Evolutionary conservation across 2,888 invertebrate genomes (phyloP), one percentile per base, ranked within the genome.

Genomic region (Stenodera caucasica): DNA sequence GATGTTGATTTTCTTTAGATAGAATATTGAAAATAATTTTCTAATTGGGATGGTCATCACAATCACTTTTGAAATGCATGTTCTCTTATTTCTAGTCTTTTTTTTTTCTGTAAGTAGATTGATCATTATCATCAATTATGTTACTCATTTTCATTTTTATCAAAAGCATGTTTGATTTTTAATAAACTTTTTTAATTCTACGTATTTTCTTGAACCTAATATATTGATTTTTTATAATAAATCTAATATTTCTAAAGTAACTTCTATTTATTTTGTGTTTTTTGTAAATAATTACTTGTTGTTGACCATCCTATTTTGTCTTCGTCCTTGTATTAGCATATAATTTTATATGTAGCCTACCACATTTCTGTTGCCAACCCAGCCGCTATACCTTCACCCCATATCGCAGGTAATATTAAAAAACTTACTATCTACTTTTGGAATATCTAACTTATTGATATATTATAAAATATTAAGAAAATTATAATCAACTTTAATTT

Each of bases 381-480:
- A 79, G 78, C 77, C 76, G 75, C 72, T 77, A 73, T 77, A 76
- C 59, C 78, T 79, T 61, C 78, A 79, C 73, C 52, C 30, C 30
- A 33, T 30, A 32, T 11, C 21, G 18, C 52, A 52, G 52, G 18
- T 49, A 53, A 37, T 49, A 18, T 53, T 30, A 26, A 14, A 50
- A 26, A 23, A 30, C 3, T 50, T 8, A 26, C 12, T 32, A 52
- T 33, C 30, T 32, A n/a, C n/a, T n/a, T n/a, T n/a, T n/a, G n/a
- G n/a, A n/a, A n/a, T n/a, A n/a, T n/a, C n/a, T n/a, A n/a, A n/a
- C n/a, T n/a, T n/a, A n/a, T n/a, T n/a, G n/a, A n/a, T n/a, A n/a
- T n/a, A n/a, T n/a, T n/a, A n/a, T 23, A 23, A 49, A 29, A 18
- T n/a, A 33, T 14, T 21, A 7, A 18, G 18, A 29, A 29, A 5